Evolutionary conservation across 2,113 vertebrate genomes (phyloP), one percentile per base, ranked within the genome.

Genomic region (Eonycteris spelaea): DNA sequence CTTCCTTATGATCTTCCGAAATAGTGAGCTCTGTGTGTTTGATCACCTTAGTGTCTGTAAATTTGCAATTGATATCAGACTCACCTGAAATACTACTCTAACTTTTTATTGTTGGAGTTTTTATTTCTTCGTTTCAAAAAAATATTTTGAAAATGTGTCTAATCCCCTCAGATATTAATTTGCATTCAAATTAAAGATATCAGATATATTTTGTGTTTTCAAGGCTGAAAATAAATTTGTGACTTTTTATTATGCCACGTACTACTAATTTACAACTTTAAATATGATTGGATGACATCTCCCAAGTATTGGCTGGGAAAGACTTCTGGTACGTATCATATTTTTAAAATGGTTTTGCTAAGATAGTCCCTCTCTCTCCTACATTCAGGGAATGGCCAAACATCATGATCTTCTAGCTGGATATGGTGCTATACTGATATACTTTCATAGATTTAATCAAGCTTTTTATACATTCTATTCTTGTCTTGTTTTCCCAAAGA

Each of bases 1-100:
- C 22, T 96, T 97, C 94, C 5, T 91, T 82, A 0, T 95, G n/a
- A 90, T 87, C 33, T 94, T 53, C 86, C 79, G 40, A 96, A 97
- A 71, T 68, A 97, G 68, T 93, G 80, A 95, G 65, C 80, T 84
- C 15, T 57, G 40, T 43, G 55, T 83, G 10, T 68, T 26, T 53
- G n/a, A 55, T 80, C 77, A 55, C 30, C 61, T 51, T 51, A 87
- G 22, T 67, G 71, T 43, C 70, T 77, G 3, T 24, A 92, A 83
- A 79, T 51, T 83, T 97, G 38, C 57, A 88, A 5, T 85, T 90
- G 89, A 95, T 77, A 59, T 68, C 65, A 90, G 22, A 79, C 40
- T 96, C 28, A 57, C 38, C 67, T 97, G 40, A 78, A 93, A n/a
- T 91, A 59, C 33, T 70, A 19, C 38, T 79, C 1, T 68, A 48